Evolutionary conservation across 2,888 invertebrate genomes (phyloP).

Genomic region (Coelogynopora nodosa): DNA sequence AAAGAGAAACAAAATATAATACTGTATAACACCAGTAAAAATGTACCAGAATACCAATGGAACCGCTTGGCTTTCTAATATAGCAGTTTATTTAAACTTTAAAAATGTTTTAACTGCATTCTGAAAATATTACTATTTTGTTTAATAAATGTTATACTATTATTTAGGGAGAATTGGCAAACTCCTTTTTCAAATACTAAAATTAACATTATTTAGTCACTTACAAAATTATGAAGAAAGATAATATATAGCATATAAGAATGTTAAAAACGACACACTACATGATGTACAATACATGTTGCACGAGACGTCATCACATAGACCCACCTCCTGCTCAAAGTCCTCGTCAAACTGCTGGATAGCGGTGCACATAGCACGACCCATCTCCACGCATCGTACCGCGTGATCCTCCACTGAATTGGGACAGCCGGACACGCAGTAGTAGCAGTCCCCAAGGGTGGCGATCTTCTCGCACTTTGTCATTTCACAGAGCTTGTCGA

Average conservation of each 20-base stretch:
- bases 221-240: constrained; percentile 36
- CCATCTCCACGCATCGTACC: constrained; percentile 92
- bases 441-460: constrained; percentile 89
- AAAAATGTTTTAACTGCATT: too few species aligned
- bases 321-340: constrained; percentile 67
- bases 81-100: too few species aligned
- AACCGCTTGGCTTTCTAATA: too few species aligned
- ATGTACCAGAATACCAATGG: too few species aligned
- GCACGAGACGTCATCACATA: too few species aligned
- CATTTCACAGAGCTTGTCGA: constrained; percentile 80
- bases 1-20: too few species aligned
- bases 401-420: constrained; percentile 86
- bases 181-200: too few species aligned
- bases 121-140: too few species aligned
- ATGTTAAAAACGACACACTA: neutral
- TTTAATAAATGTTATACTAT: too few species aligned
- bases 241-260: neutral
- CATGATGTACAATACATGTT: neutral
- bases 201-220: too few species aligned
- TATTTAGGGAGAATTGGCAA: too few species aligned
- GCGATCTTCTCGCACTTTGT: constrained; percentile 94
- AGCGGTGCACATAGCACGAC: constrained; percentile 82
- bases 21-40: too few species aligned
- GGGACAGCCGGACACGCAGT: constrained; percentile 82
- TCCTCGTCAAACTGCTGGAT: constrained; percentile 78